Base-by-base conservation (phyloP, 2,888 invertebrate genomes). In the Sclerodermus sp. region DNA sequence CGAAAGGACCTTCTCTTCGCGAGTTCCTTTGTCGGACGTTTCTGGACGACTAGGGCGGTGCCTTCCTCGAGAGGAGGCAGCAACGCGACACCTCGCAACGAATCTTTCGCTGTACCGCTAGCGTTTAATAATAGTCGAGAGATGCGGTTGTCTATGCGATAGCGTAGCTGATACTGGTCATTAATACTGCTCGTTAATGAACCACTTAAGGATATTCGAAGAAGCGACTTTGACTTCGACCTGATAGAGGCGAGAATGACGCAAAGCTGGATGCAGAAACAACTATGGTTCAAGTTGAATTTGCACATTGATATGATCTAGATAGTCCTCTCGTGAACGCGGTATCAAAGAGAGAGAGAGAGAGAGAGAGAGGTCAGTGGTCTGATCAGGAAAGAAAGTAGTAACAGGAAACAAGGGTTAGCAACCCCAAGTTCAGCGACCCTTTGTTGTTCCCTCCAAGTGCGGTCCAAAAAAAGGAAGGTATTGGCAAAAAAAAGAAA, bases 341-440 rank as follows among this genome's bases (percentile, higher is more conserved):
- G 10, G 10, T 5, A 14, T 36, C 15, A 5, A 8, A 23, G 23
- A 8, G 23, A 8, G 23, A 23, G 23, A 8, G 23, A n/a, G n/a
- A n/a, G n/a, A n/a, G 23, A 8, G 23, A 23, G 23, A 42, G 55
- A 39, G 32, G 53, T 37, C 14, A 34, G 34, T n/a, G 18, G 16
- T 14, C 14, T 10, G 39, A 29, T 23, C 16, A 30, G 29, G 47
- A 49, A 52, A 48, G 53, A 49, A 49, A 57, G 58, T 42, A 55
- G 47, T 23, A 23, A 34, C 41, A 51, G 59, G 55, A 64, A 60
- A 55, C 53, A 62, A 64, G 60, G 64, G 62, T 62, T 62, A 55
- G 57, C 57, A 51, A 51, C 55, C 57, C 53, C 53, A 44, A 58
- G 69, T 66, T 69, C 71, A 57, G 47, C 53, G 67, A 65, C 66